These are phyloP conservation scores for Zaprionus davidi DNA, from an alignment of 1,140 invertebrate species.

Conservation along the genomic window DNA sequence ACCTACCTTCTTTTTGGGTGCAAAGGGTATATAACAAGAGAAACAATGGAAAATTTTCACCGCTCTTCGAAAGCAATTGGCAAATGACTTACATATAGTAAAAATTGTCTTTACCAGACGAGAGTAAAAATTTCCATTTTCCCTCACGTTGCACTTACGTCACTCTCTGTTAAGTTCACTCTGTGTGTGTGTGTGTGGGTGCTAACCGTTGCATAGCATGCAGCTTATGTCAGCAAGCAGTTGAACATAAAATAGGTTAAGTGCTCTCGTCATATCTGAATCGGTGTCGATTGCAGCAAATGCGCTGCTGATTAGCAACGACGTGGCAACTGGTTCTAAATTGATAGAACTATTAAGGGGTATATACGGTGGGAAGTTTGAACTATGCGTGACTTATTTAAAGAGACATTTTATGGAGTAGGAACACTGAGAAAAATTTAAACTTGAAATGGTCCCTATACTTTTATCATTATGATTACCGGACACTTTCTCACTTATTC, in stretches of 20 bases:
- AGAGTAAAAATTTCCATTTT: constrained; percentile 26
- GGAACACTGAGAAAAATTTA: neutral
- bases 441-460: too few species aligned
- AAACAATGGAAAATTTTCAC: constrained; percentile 53
- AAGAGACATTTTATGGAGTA: neutral
- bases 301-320: constrained; percentile 38
- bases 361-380: neutral
- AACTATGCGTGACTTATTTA: too few species aligned
- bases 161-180: constrained; percentile 2
- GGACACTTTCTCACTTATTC: too few species aligned
- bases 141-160: constrained; percentile 59
- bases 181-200: constrained; percentile 11
- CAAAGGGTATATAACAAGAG: constrained; percentile 14
- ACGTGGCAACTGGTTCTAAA: constrained; percentile 21
- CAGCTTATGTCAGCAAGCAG: constrained; percentile 18
- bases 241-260: constrained; percentile 27
- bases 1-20: neutral
- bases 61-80: constrained; percentile 15
- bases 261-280: constrained; percentile 12
- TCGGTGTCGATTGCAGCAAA: constrained; percentile 28
- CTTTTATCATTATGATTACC: too few species aligned
- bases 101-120: constrained; percentile 57
- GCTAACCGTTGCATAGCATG: constrained; percentile 14
- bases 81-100: constrained; percentile 47
- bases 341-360: constrained; percentile 3